A percentile compares a stretch with the other conserved stretches of the same genome.
phyloP scores from a whole-genome alignment of 2,888 invertebrate genomes.

The Aromia moschata region DNA sequence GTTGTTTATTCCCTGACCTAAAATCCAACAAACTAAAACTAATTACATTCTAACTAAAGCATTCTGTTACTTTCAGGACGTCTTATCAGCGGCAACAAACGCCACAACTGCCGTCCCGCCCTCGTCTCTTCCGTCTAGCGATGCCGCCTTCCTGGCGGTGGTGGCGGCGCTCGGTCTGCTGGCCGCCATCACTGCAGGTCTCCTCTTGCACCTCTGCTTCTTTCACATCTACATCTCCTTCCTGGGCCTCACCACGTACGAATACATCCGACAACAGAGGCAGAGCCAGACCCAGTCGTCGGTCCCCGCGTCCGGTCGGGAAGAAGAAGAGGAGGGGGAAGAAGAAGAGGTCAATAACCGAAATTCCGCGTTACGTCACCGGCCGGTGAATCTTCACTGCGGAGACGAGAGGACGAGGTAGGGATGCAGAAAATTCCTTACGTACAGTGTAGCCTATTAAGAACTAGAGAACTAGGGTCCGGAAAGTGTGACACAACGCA shows the following conservation, averaged over 20 bases:
- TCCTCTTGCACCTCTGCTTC: slow-evolving; percentile 84
- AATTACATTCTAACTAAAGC: too few species aligned
- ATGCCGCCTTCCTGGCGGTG: slow-evolving; percentile 70
- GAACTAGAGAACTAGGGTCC: too few species aligned
- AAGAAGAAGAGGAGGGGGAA: slow-evolving; percentile 40
- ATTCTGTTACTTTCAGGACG: slow-evolving; percentile 28
- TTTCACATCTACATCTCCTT: slow-evolving; percentile 89
- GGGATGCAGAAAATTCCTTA: too few species aligned
- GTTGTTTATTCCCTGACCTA: too few species aligned
- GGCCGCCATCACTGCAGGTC: slow-evolving; percentile 79
- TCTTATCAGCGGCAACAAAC: slow-evolving; percentile 33
- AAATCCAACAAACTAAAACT: too few species aligned
- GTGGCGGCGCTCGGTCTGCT: slow-evolving; percentile 72
- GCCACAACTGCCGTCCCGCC: slow-evolving; percentile 45
- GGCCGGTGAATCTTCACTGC: slow-evolving; percentile 38
- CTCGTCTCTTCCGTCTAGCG: slow-evolving; percentile 63
- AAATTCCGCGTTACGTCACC: slow-evolving; percentile 41
- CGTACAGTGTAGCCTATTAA: too few species aligned
- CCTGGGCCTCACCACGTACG: slow-evolving; percentile 88
- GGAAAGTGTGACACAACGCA: too few species aligned
- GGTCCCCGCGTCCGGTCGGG: slow-evolving; percentile 30
- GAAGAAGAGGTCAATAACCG: slow-evolving; percentile 48
- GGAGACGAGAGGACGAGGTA: slow-evolving; percentile 41
- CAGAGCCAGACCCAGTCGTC: slow-evolving; percentile 57
- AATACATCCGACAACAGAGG: slow-evolving; percentile 75